These are phyloP conservation scores for Ptilonorhynchus violaceus DNA, from an alignment of 2,113 vertebrate genomes.

Conservation along the genomic window DNA sequence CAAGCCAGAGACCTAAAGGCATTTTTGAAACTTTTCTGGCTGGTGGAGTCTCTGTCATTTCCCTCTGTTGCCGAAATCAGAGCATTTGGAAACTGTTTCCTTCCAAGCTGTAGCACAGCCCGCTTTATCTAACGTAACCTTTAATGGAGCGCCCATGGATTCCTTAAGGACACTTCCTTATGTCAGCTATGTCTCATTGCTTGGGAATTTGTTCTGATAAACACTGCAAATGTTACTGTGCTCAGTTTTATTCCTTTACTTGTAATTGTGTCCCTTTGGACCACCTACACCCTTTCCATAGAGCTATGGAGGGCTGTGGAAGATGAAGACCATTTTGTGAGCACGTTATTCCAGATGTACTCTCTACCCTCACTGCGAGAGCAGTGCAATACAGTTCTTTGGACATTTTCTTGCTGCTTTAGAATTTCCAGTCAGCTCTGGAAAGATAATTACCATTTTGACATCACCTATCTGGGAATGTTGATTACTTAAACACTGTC, in stretches of 20 bases:
- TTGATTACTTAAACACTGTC: background rate
- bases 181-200: conserved; percentile 15
- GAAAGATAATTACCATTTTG: conserved; percentile 19
- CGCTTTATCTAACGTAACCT: conserved; percentile 1
- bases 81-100: background rate
- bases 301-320: background rate
- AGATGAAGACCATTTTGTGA: background rate
- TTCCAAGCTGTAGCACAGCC: background rate
- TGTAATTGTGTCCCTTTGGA: background rate
- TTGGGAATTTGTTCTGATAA: conserved; percentile 53
- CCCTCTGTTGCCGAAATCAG: background rate
- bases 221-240: background rate
- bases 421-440: conserved; percentile 3
- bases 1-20: background rate
- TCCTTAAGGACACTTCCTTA: conserved; percentile 13
- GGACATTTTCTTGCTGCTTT: background rate
- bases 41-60: background rate
- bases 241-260: background rate
- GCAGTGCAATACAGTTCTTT: background rate
- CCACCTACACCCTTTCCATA: background rate
- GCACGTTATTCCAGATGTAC: background rate
- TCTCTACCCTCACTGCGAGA: background rate
- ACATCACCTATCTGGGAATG: background rate
- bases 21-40: background rate
- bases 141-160: background rate